A percentile compares a stretch with the other conserved stretches of the same genome.
Evolutionary conservation across 1,140 invertebrate species (phyloP).

Genomic region (Trichonephila inaurata): DNA sequence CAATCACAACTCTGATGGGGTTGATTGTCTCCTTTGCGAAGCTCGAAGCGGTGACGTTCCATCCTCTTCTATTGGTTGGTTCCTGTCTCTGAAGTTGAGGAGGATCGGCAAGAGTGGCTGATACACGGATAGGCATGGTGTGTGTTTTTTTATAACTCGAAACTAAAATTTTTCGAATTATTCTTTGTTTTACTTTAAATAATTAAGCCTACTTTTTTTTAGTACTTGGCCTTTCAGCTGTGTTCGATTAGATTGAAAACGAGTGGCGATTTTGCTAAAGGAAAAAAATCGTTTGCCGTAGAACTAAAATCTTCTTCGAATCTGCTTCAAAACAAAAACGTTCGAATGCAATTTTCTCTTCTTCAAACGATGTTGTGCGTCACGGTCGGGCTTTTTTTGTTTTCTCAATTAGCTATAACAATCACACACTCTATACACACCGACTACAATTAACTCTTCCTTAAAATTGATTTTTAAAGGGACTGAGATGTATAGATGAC

Average conservation of each 20-base stretch:
- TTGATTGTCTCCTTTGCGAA: slow-evolving; percentile 94
- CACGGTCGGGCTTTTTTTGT: slow-evolving; percentile 15
- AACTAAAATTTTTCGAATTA: neutral
- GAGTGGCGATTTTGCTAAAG: neutral
- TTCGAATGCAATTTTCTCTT: neutral
- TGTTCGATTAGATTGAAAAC: neutral
- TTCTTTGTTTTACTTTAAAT: no score
- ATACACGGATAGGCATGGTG: slow-evolving; percentile 71
- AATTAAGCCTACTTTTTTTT: neutral
- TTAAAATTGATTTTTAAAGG: neutral
- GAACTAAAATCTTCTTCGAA: slow-evolving; percentile 1
- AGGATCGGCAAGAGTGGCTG: slow-evolving; percentile 66
- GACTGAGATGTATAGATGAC: neutral
- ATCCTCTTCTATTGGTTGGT: slow-evolving; percentile 79
- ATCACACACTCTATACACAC: neutral
- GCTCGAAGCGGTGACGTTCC: slow-evolving; percentile 89
- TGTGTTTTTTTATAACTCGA: neutral
- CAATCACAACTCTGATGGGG: slow-evolving; percentile 95
- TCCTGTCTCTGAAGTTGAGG: slow-evolving; percentile 66
- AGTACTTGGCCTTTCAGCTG: neutral
- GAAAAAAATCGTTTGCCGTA: neutral
- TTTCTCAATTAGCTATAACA: neutral
- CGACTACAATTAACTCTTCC: neutral
- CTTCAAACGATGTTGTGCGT: slow-evolving; percentile 43
- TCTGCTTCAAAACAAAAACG: neutral